Conservation (phyloP, 1,140 invertebrate genomes). For the Drosophila simulans region DNA sequence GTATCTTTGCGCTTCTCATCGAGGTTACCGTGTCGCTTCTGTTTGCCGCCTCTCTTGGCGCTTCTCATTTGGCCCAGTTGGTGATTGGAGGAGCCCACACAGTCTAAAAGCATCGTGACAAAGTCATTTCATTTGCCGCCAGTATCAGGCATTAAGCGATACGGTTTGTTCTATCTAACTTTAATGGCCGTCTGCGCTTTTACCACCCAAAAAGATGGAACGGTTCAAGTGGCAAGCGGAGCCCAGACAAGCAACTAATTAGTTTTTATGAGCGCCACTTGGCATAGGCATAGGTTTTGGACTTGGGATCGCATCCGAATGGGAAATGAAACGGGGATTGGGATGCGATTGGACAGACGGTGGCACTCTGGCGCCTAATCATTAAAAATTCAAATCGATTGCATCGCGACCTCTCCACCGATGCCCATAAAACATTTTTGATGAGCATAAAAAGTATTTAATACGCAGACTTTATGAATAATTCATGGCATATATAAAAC, state of each 20-base stretch:
- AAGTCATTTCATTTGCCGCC: conserved; percentile 70
- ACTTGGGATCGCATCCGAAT: background rate
- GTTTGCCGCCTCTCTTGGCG: conserved; percentile 32
- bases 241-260: conserved; percentile 72
- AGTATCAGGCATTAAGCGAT: conserved; percentile 52
- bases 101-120: conserved; percentile 75
- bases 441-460: conserved; percentile 79
- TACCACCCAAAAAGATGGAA: conserved; percentile 66
- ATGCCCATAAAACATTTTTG: conserved; percentile 78
- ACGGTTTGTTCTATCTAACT: conserved; percentile 70
- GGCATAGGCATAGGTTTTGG: conserved; percentile 15
- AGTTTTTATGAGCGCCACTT: conserved; percentile 74
- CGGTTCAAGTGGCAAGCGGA: conserved; percentile 39
- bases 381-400: conserved; percentile 84
- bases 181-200: conserved; percentile 69
- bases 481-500: conserved; percentile 63
- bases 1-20: conserved; percentile 3
- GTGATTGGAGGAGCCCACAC: conserved; percentile 12
- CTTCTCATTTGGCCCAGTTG: conserved; percentile 27
- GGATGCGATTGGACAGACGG: conserved; percentile 37
- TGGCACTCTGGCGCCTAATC: conserved; percentile 82
- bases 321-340: conserved; percentile 7
- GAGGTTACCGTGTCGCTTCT: conserved; percentile 25
- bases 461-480: conserved; percentile 69
- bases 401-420: conserved; percentile 33